These are phyloP conservation scores for Talpa occidentalis DNA, from an alignment of 2,113 vertebrate species.

Conservation along the genomic window DNA sequence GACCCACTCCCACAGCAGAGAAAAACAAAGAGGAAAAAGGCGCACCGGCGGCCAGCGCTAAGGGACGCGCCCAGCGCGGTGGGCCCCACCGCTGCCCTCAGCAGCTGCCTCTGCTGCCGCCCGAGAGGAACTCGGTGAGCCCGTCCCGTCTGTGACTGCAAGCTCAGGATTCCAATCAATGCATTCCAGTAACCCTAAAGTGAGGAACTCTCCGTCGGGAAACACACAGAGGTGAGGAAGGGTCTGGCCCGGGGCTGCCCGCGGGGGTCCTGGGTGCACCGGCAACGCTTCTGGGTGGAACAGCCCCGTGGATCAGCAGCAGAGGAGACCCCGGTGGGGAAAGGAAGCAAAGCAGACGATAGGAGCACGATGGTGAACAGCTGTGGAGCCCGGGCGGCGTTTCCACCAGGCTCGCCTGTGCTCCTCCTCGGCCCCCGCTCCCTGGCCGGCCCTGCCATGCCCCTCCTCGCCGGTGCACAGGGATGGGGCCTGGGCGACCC, in stretches of 20 bases:
- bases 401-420: not conserved
- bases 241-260: rapidly evolving
- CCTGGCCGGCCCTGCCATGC: rapidly evolving
- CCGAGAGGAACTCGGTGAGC: constrained; percentile 90
- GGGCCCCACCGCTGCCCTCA: constrained; percentile 82
- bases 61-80: constrained; percentile 82
- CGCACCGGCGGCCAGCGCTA: constrained; percentile 85
- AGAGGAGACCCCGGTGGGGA: not conserved
- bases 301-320: not conserved
- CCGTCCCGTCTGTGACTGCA: constrained; percentile 86
- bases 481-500: too few species aligned
- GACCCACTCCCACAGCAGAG: constrained; percentile 90
- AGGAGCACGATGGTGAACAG: not conserved
- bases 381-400: not conserved
- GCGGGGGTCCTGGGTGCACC: rapidly evolving
- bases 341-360: not conserved
- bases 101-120: constrained; percentile 76
- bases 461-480: not conserved
- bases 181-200: constrained; percentile 97
- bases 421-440: not conserved
- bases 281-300: rapidly evolving
- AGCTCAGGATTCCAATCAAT: constrained; percentile 94
- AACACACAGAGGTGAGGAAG: constrained; percentile 92
- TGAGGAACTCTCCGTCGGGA: constrained; percentile 94
- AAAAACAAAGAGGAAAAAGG: constrained; percentile 91